phyloP scores from a whole-genome alignment of 2,797 vertebrate species.

The Scarus forsteni region DNA sequence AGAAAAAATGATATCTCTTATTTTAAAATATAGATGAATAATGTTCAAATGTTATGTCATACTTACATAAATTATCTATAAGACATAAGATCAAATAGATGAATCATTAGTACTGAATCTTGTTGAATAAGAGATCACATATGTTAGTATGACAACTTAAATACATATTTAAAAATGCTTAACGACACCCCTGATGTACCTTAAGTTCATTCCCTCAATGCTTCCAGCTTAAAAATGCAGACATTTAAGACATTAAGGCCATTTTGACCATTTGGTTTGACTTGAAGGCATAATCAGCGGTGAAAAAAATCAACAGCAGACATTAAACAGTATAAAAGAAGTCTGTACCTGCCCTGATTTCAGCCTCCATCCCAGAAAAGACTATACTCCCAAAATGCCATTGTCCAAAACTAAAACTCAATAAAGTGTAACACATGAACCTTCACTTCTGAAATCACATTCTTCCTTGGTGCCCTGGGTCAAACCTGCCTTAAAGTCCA shows the following conservation, averaged over 20 bases:
- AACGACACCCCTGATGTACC: conserved; percentile 25
- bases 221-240: conserved; percentile 17
- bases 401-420: not conserved
- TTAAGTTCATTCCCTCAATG: conserved; percentile 10
- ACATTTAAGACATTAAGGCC: conserved; percentile 24
- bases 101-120: too few relatives aligned
- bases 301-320: conserved; percentile 28
- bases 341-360: conserved; percentile 32
- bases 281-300: conserved; percentile 41
- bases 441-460: conserved; percentile 19
- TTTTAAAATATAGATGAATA: too few relatives aligned
- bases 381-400: conserved; percentile 10
- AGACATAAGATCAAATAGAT: too few relatives aligned
- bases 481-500: conserved; percentile 3
- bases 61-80: too few relatives aligned
- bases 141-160: conserved; percentile 32
- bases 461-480: conserved; percentile 8
- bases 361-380: conserved; percentile 15
- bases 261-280: conserved; percentile 40
- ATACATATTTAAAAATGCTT: conserved; percentile 37
- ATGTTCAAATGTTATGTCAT: too few relatives aligned
- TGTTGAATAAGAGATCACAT: conserved; percentile 10
- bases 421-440: conserved; percentile 19
- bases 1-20: not conserved
- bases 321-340: conserved; percentile 35